Evolutionary conservation across 2,113 vertebrate species (phyloP).

Genomic region (Dermatemys mawii): DNA sequence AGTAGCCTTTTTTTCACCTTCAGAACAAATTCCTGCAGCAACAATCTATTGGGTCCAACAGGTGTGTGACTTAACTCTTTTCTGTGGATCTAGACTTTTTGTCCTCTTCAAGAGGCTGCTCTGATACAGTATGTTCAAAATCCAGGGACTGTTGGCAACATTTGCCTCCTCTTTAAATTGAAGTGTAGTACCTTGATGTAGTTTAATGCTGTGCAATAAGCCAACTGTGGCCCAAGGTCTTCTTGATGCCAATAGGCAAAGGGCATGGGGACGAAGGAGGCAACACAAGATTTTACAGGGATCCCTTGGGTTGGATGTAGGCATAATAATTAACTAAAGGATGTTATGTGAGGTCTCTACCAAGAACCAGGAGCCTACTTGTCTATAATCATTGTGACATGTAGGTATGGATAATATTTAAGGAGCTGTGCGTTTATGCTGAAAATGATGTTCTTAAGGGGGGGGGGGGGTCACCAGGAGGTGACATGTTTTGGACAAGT

Average conservation of each 20-base stretch:
- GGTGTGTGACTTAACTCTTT: not conserved
- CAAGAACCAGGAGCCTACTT: not conserved
- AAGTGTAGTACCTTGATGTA: not conserved
- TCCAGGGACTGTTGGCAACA: not conserved
- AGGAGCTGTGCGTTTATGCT: not conserved
- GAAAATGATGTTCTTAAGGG: not conserved
- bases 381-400: not conserved
- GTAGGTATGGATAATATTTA: not conserved
- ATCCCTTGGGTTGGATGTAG: not conserved
- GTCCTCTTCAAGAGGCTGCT: not conserved
- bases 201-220: not conserved
- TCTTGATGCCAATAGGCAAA: not conserved
- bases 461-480: not conserved
- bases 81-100: not conserved
- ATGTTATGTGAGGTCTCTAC: not conserved
- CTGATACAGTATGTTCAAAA: not conserved
- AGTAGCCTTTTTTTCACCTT: constrained; percentile 5
- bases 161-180: constrained; percentile 37
- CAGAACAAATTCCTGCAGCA: not conserved
- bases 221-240: not conserved
- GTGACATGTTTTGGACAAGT: not conserved
- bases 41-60: not conserved
- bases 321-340: no score
- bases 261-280: not conserved
- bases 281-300: not conserved